Conservation (phyloP, 2,113 vertebrate genomes). For the Bombycilla garrulus region DNA sequence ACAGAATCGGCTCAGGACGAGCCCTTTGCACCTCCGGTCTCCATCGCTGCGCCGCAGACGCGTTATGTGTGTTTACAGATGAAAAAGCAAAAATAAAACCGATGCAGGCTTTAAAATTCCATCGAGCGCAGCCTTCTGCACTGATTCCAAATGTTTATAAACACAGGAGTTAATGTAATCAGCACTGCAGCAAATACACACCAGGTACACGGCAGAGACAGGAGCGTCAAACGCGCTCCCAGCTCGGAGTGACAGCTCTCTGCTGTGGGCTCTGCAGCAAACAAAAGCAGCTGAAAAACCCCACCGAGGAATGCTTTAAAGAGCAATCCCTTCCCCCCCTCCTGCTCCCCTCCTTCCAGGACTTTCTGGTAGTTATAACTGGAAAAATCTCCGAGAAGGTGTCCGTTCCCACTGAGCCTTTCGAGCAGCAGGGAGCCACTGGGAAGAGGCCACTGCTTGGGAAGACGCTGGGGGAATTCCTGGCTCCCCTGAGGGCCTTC, state of each 20-base stretch:
- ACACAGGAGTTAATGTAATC: constrained; percentile 75
- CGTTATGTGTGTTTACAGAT: constrained; percentile 17
- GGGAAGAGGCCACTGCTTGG: not conserved
- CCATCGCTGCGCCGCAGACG: not conserved
- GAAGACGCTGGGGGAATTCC: not conserved
- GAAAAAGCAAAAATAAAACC: constrained; percentile 42
- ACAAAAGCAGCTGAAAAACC: constrained; percentile 43
- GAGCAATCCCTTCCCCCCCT: not conserved
- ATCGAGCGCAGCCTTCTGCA: constrained; percentile 35
- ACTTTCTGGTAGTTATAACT: not conserved
- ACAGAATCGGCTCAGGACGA: constrained; percentile 6
- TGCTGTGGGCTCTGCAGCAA: constrained; percentile 37
- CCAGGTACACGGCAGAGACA: constrained; percentile 66
- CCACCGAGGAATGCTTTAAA: not conserved
- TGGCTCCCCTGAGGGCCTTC: not conserved
- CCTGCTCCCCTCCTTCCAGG: not conserved
- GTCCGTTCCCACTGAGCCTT: not conserved
- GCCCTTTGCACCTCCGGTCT: constrained; percentile 23
- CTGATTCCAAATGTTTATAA: constrained; percentile 76
- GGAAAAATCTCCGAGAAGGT: not conserved
- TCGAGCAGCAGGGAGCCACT: not conserved
- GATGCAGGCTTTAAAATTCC: constrained; percentile 38
- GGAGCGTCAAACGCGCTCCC: constrained; percentile 44
- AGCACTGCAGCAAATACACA: constrained; percentile 73
- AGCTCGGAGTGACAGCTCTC: constrained; percentile 32